Conservation (phyloP, 37 sponge, comb jelly and placozoan species). For the Aphrocallistes beatrix region DNA sequence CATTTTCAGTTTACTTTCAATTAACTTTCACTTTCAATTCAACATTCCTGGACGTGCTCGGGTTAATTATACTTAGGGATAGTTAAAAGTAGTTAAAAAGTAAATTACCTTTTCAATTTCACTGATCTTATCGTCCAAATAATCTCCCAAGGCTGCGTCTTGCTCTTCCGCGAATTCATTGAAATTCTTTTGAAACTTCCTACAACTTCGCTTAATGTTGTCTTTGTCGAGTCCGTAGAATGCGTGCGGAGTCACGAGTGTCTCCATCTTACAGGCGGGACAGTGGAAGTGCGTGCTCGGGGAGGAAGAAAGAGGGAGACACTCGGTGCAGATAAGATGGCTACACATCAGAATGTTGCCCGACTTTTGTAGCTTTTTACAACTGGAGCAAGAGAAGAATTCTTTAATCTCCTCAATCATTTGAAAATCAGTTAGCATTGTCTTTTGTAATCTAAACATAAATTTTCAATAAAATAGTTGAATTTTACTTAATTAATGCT, state of each 20-base stretch:
- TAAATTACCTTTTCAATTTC: neutral
- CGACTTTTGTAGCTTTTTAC: neutral
- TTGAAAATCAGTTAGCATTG: neutral
- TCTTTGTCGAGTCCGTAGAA: neutral
- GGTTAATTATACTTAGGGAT: too few species aligned
- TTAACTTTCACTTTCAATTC: too few species aligned
- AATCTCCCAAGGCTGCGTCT: neutral
- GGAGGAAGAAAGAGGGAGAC: neutral
- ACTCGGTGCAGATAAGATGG: neutral
- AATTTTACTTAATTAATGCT: too few species aligned
- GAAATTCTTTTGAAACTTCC: neutral
- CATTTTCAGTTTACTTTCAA: too few species aligned
- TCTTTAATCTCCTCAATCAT: neutral
- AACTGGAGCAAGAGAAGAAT: neutral
- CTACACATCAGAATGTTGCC: conserved; percentile 6
- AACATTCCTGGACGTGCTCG: too few species aligned
- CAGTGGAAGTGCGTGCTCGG: neutral
- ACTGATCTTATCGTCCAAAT: neutral
- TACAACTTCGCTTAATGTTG: neutral
- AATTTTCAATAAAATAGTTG: too few species aligned
- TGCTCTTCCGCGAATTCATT: neutral
- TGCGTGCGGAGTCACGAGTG: neutral
- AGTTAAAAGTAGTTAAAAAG: neutral
- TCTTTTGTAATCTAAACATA: neutral
- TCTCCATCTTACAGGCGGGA: neutral